Percentiles rank a stretch among this genome's conserved stretches.
Evolutionary conservation across 2,113 vertebrate genomes (phyloP).

Genomic region (Ardeotis arabs): DNA sequence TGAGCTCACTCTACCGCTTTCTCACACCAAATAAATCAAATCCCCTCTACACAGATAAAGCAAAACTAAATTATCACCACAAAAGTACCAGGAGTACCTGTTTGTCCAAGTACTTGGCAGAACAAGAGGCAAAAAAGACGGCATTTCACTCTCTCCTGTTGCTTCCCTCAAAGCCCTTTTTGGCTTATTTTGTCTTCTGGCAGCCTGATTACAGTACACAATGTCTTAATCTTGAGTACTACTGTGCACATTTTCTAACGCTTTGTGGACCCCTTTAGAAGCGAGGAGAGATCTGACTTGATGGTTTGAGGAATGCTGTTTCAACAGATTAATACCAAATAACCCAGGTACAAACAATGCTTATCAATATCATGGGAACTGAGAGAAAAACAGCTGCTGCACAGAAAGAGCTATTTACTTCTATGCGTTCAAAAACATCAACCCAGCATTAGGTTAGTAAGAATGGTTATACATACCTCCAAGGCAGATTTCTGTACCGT

Average conservation of each 20-base stretch:
- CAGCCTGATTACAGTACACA: background rate
- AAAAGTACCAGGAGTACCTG: background rate
- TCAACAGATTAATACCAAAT: background rate
- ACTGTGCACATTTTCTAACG: background rate
- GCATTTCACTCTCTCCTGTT: background rate
- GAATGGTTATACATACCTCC: constrained; percentile 79
- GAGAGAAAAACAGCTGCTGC: background rate
- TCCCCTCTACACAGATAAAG: background rate
- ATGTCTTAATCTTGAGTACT: background rate
- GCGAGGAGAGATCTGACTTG: background rate
- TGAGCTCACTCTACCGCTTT: background rate
- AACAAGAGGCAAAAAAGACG: background rate
- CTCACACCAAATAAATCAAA: background rate
- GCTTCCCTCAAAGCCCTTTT: background rate
- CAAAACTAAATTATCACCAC: background rate
- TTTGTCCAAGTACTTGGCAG: background rate
- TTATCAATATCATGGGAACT: accelerated
- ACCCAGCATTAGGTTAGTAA: background rate
- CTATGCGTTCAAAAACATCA: accelerated
- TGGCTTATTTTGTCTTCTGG: background rate
- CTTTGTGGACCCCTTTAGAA: background rate
- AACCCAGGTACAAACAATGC: background rate
- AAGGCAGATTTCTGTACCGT: constrained; percentile 93
- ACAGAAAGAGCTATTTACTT: background rate
- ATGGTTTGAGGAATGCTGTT: background rate